Evolutionary conservation across 1,140 invertebrate species (phyloP).

Genomic region (Galleria mellonella): DNA sequence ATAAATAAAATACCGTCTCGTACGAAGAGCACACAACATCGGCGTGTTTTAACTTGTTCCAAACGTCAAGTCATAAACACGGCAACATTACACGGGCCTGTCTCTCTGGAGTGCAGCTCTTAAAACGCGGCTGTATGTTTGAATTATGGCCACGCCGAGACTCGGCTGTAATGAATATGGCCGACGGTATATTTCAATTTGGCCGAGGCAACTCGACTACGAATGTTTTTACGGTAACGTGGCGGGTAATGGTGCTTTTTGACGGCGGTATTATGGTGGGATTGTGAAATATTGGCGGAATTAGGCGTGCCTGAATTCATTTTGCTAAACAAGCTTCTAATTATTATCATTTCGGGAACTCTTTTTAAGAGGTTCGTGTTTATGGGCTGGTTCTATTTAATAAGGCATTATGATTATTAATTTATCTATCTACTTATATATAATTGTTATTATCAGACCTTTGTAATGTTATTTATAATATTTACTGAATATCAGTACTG

Average conservation of each 20-base stretch:
- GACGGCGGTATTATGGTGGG: neutral
- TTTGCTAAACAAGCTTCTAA: too few relatives aligned
- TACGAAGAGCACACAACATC: too few relatives aligned
- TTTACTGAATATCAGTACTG: too few relatives aligned
- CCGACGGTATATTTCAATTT: constrained; percentile 56
- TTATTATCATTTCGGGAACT: too few relatives aligned
- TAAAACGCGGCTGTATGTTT: constrained; percentile 48
- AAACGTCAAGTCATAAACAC: constrained; percentile 16
- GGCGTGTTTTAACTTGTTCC: constrained; percentile 19
- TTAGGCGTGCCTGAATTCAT: neutral
- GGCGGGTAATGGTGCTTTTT: constrained; percentile 13
- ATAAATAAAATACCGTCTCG: too few relatives aligned
- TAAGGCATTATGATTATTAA: too few relatives aligned
- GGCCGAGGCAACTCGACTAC: constrained; percentile 13
- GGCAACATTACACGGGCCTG: constrained; percentile 14
- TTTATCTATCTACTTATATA: too few relatives aligned
- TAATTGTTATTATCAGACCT: too few relatives aligned
- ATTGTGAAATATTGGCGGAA: neutral
- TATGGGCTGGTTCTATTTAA: too few relatives aligned
- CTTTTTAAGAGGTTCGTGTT: too few relatives aligned
- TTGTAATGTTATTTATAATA: too few relatives aligned
- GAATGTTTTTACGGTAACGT: constrained; percentile 14
- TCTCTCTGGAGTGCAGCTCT: constrained; percentile 33
- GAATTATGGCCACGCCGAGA: constrained; percentile 36
- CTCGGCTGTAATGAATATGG: constrained; percentile 46